These are phyloP conservation scores for Euborellia annulipes DNA, from an alignment of 1,140 invertebrate genomes.

Conservation along the genomic window DNA sequence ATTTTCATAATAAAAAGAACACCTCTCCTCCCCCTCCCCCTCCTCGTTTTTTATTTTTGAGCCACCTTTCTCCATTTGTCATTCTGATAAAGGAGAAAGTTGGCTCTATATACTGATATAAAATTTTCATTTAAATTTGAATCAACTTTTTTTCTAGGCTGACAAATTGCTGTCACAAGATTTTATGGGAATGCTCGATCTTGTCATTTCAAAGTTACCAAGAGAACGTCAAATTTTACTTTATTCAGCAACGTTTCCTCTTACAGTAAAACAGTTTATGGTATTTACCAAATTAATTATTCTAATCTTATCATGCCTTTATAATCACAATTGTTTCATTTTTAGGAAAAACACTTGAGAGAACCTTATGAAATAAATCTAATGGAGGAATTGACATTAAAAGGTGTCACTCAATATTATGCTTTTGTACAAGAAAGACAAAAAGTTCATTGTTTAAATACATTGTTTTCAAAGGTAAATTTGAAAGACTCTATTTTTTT, in stretches of 20 bases:
- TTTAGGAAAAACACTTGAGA: constrained; percentile 76
- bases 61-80: no score
- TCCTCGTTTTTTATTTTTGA: no score
- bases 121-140: constrained; percentile 2
- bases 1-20: not conserved
- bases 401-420: constrained; percentile 99
- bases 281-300: constrained; percentile 19
- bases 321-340: constrained; percentile 12
- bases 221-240: constrained; percentile 92
- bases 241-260: constrained; percentile 97
- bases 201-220: constrained; percentile 87
- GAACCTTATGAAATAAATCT: constrained; percentile 98
- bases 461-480: constrained; percentile 91
- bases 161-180: constrained; percentile 98
- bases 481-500: constrained; percentile 10
- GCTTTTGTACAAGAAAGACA: constrained; percentile 99
- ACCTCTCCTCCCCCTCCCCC: no score
- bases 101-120: not conserved
- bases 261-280: constrained; percentile 99
- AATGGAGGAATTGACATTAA: constrained; percentile 98
- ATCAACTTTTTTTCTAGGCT: constrained; percentile 37
- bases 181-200: constrained; percentile 97
- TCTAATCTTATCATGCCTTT: not conserved
- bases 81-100: no score
- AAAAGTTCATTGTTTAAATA: constrained; percentile 99